Base-by-base conservation (phyloP, 2,888 invertebrate genomes). In the Glyphotaelius pellucidus region DNA sequence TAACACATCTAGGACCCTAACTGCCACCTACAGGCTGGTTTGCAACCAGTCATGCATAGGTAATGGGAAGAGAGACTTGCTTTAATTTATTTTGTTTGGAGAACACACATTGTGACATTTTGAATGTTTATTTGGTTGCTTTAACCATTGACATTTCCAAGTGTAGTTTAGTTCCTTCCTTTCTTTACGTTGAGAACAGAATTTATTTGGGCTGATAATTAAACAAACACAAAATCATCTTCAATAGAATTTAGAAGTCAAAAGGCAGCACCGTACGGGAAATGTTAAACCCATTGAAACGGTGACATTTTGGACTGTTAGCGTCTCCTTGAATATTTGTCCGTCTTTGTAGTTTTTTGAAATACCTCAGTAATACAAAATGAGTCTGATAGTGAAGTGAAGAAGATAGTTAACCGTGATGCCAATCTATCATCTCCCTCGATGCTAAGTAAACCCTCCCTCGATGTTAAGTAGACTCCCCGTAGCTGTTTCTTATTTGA, bases 251-350 rank as follows among this genome's bases (percentile, higher is more conserved):
- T 52, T 19, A 4, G 52, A 47, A 47, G 15, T 15, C 15, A 47
- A 42, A 12, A 42, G 42, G 42, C 7, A 52, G 52, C 52, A 52
- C 52, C 52, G 52, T 52, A 19, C 52, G 67, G 67, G 25, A 67
- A 67, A 67, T 67, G 67, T 67, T 25, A 25, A 25, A n/a, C 25
- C 67, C 67, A n/a, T 67, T n/a, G 67, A 67, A 67, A 9, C 25
- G 80, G 32, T 89, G 79, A 80, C 79, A 47, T 35, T 79, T 79
- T 85, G 12, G 12, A 42, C 35, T 80, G 30, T 79, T 42, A 88
- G 67, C 52, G 89, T 80, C 89, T 35, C 38, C 30, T 89, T 38
- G n/a, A 89, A 89, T 32, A 79, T 85, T 85, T 85, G 35, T 85
- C n/a, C 30, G 32, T 85, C 42, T 85, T 19, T 85, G 85, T 85